phyloP scores from a whole-genome alignment of 2,888 invertebrate genomes.

The Eudasyphora cyanicolor region DNA sequence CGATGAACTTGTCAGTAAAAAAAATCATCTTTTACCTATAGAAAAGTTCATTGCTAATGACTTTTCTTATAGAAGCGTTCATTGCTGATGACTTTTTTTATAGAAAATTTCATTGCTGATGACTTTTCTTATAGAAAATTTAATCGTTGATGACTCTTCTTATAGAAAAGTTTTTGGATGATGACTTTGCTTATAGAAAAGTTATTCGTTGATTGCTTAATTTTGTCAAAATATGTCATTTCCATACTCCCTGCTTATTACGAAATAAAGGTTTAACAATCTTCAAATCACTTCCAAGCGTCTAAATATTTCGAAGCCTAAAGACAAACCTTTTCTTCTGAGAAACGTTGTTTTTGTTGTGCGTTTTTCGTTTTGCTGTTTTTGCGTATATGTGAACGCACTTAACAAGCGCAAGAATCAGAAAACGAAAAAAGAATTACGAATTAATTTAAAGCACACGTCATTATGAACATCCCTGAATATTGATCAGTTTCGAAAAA shows the following conservation, averaged over 20 bases:
- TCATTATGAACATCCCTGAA: slow-evolving; percentile 66
- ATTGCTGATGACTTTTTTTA: too few species aligned
- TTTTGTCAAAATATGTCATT: not conserved
- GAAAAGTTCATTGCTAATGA: too few species aligned
- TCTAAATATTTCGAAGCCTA: not conserved
- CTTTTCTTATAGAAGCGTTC: too few species aligned
- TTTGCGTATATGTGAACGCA: not conserved
- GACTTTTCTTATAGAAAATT: too few species aligned
- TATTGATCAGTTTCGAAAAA: slow-evolving; percentile 57
- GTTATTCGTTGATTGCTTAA: not conserved
- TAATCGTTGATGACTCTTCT: too few species aligned
- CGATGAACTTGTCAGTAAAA: too few species aligned
- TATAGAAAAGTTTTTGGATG: too few species aligned
- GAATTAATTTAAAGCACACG: slow-evolving; percentile 66
- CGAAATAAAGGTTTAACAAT: not conserved
- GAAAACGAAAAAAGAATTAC: slow-evolving; percentile 46
- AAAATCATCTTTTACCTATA: too few species aligned
- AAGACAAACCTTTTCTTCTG: slow-evolving; percentile 40
- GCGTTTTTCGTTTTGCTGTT: too few species aligned
- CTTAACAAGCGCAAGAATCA: not conserved
- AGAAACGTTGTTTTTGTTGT: slow-evolving; percentile 34
- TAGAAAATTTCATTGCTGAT: too few species aligned
- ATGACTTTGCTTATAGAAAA: too few species aligned
- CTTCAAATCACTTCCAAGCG: slow-evolving; percentile 10
- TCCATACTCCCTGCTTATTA: not conserved